Evolutionary conservation across 2,888 invertebrate genomes (phyloP).

Genomic region (Bombylius discolor): DNA sequence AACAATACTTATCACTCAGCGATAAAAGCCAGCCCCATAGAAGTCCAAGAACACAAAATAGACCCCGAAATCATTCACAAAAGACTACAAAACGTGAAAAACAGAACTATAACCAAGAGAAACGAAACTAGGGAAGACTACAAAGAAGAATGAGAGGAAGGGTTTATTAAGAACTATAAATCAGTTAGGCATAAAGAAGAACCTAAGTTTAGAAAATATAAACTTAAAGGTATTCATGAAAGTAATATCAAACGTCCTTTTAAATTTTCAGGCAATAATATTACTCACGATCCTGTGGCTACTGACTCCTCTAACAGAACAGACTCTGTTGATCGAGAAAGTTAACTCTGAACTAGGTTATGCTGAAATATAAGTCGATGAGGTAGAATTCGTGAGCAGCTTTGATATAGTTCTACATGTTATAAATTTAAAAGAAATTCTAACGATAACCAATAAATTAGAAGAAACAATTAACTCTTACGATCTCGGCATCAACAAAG

Average conservation of each 20-base stretch:
- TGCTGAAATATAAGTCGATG: neutral
- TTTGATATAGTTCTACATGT: slow-evolving; percentile 7
- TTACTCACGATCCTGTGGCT: neutral
- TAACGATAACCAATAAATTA: slow-evolving; percentile 4
- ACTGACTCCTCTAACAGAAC: neutral
- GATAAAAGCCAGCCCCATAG: neutral
- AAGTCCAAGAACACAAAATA: neutral
- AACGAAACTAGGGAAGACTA: neutral
- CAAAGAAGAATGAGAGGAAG: neutral
- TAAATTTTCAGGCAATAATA: neutral
- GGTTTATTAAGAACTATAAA: neutral
- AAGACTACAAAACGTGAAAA: no score
- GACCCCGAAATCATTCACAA: neutral
- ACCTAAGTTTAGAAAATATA: slow-evolving; percentile 2
- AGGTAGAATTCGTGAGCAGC: neutral
- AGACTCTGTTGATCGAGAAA: neutral
- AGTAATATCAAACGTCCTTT: neutral
- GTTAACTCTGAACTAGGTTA: neutral
- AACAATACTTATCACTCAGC: neutral
- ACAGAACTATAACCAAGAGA: no score
- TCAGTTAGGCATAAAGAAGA: neutral
- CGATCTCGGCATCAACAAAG: neutral
- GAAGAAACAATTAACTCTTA: neutral
- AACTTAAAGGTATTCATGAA: neutral
- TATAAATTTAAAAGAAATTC: slow-evolving; percentile 9